These are phyloP conservation scores for Ernsta delagoae DNA, from an alignment of 2,888 invertebrate species.

Conservation along the genomic window DNA sequence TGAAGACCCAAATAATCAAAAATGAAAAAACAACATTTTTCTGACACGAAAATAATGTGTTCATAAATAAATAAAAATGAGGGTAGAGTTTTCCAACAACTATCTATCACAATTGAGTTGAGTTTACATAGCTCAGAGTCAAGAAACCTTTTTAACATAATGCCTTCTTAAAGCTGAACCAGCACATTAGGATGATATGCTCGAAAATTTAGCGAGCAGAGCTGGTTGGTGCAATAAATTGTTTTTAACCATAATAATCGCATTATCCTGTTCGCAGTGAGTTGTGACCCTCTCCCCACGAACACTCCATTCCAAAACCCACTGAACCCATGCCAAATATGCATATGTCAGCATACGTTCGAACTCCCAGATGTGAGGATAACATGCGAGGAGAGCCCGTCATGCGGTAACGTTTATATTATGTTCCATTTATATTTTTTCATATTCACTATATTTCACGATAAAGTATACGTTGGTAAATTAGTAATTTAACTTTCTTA, in stretches of 20 bases:
- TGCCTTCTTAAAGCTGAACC: constrained; percentile 11
- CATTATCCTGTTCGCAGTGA: constrained; percentile 43
- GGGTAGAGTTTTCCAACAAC: no score
- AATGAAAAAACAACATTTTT: no score
- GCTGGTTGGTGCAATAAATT: constrained; percentile 32
- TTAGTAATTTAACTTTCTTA: no score
- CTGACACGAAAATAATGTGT: no score
- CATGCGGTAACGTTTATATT: constrained; percentile 56
- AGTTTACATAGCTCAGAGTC: background rate
- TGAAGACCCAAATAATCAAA: background rate
- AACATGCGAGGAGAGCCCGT: constrained; percentile 59
- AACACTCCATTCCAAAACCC: constrained; percentile 65
- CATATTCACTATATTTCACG: background rate
- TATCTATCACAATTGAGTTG: no score
- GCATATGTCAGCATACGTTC: constrained; percentile 55
- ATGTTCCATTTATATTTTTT: background rate
- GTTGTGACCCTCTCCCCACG: constrained; percentile 64
- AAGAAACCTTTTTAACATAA: constrained; percentile 25
- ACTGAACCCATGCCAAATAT: constrained; percentile 69
- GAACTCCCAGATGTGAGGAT: constrained; percentile 57
- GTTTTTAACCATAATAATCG: constrained; percentile 37
- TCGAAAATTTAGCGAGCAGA: constrained; percentile 20
- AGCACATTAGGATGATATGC: constrained; percentile 20
- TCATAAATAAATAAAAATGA: no score
- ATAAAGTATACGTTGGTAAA: no score